Evolutionary conservation across 2,888 invertebrate species (phyloP).

Genomic region (Pseudoips prasinana): DNA sequence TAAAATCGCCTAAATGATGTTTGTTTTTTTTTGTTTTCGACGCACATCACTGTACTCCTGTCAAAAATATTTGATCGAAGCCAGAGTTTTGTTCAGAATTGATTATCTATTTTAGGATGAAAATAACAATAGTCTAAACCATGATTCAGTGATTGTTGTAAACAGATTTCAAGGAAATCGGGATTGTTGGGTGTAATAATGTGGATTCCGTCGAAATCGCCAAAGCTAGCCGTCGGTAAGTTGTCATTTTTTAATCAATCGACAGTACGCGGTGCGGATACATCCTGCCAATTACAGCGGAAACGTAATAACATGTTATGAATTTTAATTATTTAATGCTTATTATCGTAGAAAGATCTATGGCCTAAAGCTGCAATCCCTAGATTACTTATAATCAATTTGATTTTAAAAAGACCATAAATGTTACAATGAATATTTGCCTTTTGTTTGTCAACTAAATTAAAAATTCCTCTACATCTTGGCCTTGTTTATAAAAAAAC

Average conservation of each 20-base stretch:
- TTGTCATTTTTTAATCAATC: slow-evolving; percentile 59
- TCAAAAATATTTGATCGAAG: slow-evolving; percentile 33
- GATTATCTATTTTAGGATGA: slow-evolving; percentile 37
- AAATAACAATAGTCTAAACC: slow-evolving; percentile 33
- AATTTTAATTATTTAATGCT: slow-evolving; percentile 56
- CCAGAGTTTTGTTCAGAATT: slow-evolving; percentile 35
- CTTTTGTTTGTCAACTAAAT: slow-evolving; percentile 25
- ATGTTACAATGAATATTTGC: too few species aligned
- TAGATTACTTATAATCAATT: too few species aligned
- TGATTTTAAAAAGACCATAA: too few species aligned
- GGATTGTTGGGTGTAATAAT: slow-evolving; percentile 58
- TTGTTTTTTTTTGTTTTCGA: neutral
- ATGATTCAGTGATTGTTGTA: slow-evolving; percentile 33
- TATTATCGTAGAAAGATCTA: slow-evolving; percentile 23
- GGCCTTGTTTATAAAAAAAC: slow-evolving; percentile 16
- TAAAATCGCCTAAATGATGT: too few species aligned
- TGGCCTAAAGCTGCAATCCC: slow-evolving; percentile 3
- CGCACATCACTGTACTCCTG: slow-evolving; percentile 16
- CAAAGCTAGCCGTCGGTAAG: slow-evolving; percentile 90
- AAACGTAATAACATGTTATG: slow-evolving; percentile 69
- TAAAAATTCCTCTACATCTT: slow-evolving; percentile 11
- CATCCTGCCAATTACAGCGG: slow-evolving; percentile 70
- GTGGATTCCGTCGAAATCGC: slow-evolving; percentile 88
- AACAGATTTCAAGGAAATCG: slow-evolving; percentile 12
- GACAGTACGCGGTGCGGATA: slow-evolving; percentile 44